Evolutionary conservation across 2,113 vertebrate species (phyloP), one percentile per base, ranked within the genome.

Genomic region (Platichthys stellatus): DNA sequence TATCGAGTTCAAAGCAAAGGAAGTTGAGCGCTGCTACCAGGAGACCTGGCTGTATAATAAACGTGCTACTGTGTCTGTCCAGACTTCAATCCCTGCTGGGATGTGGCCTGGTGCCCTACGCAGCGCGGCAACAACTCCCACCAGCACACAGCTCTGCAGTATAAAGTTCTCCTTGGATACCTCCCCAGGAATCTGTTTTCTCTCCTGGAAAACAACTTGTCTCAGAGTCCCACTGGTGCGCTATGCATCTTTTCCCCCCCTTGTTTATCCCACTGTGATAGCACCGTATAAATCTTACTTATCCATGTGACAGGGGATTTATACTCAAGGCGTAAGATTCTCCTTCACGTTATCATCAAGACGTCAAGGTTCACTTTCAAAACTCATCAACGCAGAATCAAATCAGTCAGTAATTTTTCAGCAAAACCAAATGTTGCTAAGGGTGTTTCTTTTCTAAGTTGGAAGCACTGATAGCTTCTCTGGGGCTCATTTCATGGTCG

Each of bases 401-500:
- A 77, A 85, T 82, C 68, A 76, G 17, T 88, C 71, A 68, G 64
- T 14, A 38, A 83, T 79, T 71, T 78, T 70, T 84, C 81, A 82
- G 75, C 61, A 53, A 68, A 74, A 43, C 64, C 28, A 63, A 72
- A 82, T 54, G 43, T 7, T 31, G 31, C 31, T 31, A 31, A 31
- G 31, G 31, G 31, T 63, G 72, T 72, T 83, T 28, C 7, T 31
- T 21, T 60, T 31, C 26, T n/a, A 65, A 72, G 71, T 58, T 62
- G 72, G 49, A 72, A 68, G 38, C 76, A 6, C 77, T 68, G 74
- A 76, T 73, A 28, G 78, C 75, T 88, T 83, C 77, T 74, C 78
- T 13, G 47, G 67, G 71, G 63, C 84, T 88, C 43, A 81, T 90
- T 88, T 88, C 71, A 74, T 85, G 81, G 81, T 85, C 38, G 21